Evolutionary conservation across 2,888 invertebrate genomes (phyloP).

Genomic region (Melanchra persicariae): DNA sequence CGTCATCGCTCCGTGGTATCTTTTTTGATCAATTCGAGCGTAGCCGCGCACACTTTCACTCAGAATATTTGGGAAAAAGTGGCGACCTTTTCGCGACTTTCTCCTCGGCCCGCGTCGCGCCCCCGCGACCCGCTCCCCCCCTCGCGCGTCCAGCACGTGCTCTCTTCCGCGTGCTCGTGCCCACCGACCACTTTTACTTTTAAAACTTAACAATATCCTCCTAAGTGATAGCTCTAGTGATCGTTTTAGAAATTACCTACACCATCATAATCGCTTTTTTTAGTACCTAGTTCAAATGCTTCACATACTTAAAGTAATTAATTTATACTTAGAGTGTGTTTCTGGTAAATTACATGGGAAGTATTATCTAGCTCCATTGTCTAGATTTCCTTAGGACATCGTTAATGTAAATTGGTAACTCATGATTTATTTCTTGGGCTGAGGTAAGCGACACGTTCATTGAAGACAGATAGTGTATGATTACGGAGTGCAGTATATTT

Average conservation of each 20-base stretch:
- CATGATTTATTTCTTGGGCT: neutral
- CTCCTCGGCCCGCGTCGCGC: conserved; percentile 75
- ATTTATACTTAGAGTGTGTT: neutral
- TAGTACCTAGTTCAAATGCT: neutral
- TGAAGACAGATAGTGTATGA: neutral
- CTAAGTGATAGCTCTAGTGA: conserved; percentile 41
- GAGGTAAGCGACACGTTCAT: neutral
- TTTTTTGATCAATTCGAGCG: conserved; percentile 83
- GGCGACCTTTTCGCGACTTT: conserved; percentile 90
- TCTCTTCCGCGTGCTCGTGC: conserved; percentile 84
- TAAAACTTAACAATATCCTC: conserved; percentile 74
- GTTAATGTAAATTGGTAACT: conserved; percentile 4
- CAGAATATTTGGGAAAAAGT: conserved; percentile 90
- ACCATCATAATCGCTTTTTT: conserved; percentile 6
- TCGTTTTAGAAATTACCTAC: conserved; percentile 27
- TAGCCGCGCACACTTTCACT: conserved; percentile 86
- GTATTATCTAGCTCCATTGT: neutral
- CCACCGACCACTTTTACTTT: conserved; percentile 87
- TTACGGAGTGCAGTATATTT: neutral
- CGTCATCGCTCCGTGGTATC: conserved; percentile 58
- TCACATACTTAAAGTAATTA: neutral
- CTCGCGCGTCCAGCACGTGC: conserved; percentile 72
- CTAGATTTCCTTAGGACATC: neutral
- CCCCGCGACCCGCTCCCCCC: conserved; percentile 59
- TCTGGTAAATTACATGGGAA: neutral